These are phyloP conservation scores for Ahaetulla prasina DNA, from an alignment of 2,113 vertebrate species.

Conservation along the genomic window DNA sequence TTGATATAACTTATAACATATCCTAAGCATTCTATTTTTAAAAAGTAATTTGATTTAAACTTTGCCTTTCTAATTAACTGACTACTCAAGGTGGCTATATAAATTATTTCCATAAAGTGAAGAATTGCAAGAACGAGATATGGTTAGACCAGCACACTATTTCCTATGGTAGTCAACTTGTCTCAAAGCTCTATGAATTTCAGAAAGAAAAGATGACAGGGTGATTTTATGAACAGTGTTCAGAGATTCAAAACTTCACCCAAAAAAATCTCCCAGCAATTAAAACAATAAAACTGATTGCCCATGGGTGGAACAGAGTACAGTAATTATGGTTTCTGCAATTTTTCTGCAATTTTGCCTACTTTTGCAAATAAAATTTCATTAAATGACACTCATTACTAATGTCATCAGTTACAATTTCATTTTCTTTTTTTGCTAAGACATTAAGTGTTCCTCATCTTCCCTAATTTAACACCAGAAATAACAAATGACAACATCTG, in stretches of 20 bases:
- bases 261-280: background rate
- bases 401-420: background rate
- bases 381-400: background rate
- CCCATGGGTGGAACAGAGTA: background rate
- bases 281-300: background rate
- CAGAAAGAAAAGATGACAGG: background rate
- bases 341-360: background rate
- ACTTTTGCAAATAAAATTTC: background rate
- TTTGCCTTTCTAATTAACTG: background rate
- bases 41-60: background rate
- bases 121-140: background rate
- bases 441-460: background rate
- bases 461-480: background rate
- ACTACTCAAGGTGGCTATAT: background rate
- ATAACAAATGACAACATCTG: constrained; percentile 7
- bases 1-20: background rate
- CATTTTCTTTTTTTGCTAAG: background rate
- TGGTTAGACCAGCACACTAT: background rate
- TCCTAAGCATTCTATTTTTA: background rate
- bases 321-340: background rate
- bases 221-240: background rate
- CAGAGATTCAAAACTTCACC: background rate
- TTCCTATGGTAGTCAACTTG: background rate
- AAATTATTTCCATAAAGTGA: background rate
- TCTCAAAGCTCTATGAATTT: background rate